Conservation (phyloP, 2,797 vertebrate species). For the Melanotaenia boesemani region DNA sequence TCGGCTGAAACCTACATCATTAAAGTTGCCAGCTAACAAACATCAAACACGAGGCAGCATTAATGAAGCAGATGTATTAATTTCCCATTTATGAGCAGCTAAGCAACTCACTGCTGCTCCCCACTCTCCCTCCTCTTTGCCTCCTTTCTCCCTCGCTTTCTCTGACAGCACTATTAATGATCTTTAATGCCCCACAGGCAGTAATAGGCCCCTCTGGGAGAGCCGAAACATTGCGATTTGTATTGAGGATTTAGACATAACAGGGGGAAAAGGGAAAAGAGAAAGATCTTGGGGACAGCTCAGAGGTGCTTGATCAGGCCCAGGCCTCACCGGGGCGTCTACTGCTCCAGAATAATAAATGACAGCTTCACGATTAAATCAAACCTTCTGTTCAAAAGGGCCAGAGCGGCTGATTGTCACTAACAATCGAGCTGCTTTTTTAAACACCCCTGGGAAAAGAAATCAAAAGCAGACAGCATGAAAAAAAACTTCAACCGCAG, state of each 20-base stretch:
- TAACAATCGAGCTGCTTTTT: constrained; percentile 87
- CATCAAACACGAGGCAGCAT: constrained; percentile 91
- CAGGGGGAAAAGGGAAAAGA: constrained; percentile 72
- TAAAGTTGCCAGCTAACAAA: constrained; percentile 94
- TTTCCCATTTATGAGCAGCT: constrained; percentile 96
- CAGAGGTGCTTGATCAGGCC: constrained; percentile 90
- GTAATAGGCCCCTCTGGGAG: constrained; percentile 99
- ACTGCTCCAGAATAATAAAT: constrained; percentile 91
- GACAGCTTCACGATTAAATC: constrained; percentile 92
- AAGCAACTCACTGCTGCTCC: constrained; percentile 86
- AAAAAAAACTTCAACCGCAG: constrained; percentile 45
- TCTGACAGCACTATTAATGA: constrained; percentile 99
- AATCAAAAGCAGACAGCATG: constrained; percentile 88
- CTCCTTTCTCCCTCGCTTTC: constrained; percentile 78
- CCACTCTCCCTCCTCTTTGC: constrained; percentile 58
- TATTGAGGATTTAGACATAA: constrained; percentile 99
- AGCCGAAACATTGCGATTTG: constrained; percentile 98
- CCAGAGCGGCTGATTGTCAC: constrained; percentile 90
- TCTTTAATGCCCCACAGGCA: constrained; percentile 99
- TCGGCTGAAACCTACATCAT: constrained; percentile 91
- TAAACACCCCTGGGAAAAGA: constrained; percentile 87
- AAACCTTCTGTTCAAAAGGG: constrained; percentile 91
- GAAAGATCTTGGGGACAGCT: constrained; percentile 81
- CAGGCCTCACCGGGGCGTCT: constrained; percentile 80
- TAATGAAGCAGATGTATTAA: constrained; percentile 98